These are phyloP conservation scores for Anolis sagrei DNA, from an alignment of 2,113 vertebrate genomes.

Conservation along the genomic window DNA sequence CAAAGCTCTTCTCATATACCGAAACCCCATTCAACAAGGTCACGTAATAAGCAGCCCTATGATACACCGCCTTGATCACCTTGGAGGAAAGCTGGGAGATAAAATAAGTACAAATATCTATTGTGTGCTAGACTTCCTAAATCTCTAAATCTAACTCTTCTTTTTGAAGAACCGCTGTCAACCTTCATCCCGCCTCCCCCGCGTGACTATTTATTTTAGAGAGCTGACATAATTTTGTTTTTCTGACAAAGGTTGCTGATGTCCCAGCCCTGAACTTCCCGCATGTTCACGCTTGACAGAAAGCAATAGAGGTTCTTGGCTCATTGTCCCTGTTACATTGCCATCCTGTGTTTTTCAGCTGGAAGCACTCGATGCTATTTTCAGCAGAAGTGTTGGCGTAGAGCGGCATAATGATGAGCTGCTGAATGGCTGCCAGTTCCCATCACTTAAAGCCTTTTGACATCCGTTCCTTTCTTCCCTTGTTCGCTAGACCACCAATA, in stretches of 20 bases:
- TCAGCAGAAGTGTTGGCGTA: constrained; percentile 5
- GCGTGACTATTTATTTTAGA: background rate
- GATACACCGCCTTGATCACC: background rate
- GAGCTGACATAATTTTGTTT: background rate
- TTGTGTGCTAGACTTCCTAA: too few species aligned
- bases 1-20: too few species aligned
- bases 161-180: background rate
- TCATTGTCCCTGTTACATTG: background rate
- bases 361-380: constrained; percentile 2
- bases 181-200: too few species aligned
- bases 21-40: too few species aligned
- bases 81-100: background rate
- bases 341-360: constrained; percentile 7
- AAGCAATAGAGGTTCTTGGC: background rate
- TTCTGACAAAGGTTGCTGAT: background rate
- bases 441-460: constrained; percentile 17
- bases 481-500: background rate
- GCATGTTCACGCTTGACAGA: background rate
- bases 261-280: background rate
- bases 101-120: background rate
- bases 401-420: background rate
- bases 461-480: background rate
- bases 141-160: too few species aligned
- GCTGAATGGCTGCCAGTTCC: constrained; percentile 3
- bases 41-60: too few species aligned